phyloP scores from a whole-genome alignment of 2,888 invertebrate genomes.

The Vandiemenella viatica region DNA sequence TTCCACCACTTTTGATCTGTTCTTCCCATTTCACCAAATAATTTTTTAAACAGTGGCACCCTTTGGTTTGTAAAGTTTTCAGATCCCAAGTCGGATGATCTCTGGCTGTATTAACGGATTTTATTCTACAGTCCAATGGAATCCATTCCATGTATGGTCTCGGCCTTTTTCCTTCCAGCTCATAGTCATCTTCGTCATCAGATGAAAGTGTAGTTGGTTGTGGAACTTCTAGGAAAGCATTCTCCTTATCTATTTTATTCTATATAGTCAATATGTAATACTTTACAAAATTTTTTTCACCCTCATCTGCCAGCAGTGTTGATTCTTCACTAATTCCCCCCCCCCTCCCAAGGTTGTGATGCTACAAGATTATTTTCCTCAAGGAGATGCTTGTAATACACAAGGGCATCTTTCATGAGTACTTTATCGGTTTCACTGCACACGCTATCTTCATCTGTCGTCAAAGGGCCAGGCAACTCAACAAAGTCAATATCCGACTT shows the following conservation, averaged over 20 bases:
- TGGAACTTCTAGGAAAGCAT: conserved; percentile 4
- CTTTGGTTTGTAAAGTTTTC: conserved; percentile 10
- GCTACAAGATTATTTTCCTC: too few relatives aligned
- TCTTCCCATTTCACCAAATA: conserved; percentile 13
- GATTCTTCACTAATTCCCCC: conserved; percentile 4
- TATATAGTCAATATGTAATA: conserved; percentile 1
- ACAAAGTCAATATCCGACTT: too few relatives aligned
- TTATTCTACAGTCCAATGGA: conserved; percentile 8
- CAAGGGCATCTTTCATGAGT: too few relatives aligned
- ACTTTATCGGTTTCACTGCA: too few relatives aligned
- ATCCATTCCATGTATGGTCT: conserved; percentile 2
- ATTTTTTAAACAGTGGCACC: background rate
- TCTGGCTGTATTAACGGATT: conserved; percentile 8
- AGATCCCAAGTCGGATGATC: conserved; percentile 15
- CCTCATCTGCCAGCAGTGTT: conserved; percentile 4
- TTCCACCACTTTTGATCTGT: conserved; percentile 16
- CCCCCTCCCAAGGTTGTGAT: too few relatives aligned
- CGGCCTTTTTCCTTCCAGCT: conserved; percentile 3
- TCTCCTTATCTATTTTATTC: conserved; percentile 6
- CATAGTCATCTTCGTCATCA: conserved; percentile 1
- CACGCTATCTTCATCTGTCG: too few relatives aligned
- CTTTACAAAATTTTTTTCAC: conserved; percentile 8
- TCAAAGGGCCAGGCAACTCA: too few relatives aligned
- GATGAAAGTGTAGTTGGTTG: too few relatives aligned
- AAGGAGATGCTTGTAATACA: too few relatives aligned